Conservation (phyloP, 2,797 vertebrate species). For the Phalanger gymnotis region DNA sequence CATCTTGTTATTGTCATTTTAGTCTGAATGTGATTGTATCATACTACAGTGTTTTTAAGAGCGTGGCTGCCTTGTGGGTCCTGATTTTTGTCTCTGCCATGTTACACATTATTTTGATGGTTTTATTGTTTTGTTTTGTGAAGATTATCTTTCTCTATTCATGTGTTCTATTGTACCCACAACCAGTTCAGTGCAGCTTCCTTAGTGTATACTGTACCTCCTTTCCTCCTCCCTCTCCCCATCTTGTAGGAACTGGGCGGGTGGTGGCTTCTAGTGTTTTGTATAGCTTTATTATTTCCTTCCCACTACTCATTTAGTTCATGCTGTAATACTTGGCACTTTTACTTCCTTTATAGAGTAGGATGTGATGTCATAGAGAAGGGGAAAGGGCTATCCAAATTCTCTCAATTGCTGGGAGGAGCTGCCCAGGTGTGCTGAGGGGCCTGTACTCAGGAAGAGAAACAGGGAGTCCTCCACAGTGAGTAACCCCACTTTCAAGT, state of each 20-base stretch:
- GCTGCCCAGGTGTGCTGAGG: constrained; percentile 86
- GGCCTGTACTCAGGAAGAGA: constrained; percentile 86
- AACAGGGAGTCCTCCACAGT: constrained; percentile 86
- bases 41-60: constrained; percentile 50
- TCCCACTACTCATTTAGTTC: constrained; percentile 72
- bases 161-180: constrained; percentile 71
- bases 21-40: constrained; percentile 57
- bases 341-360: constrained; percentile 82
- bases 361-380: constrained; percentile 85
- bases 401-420: constrained; percentile 86
- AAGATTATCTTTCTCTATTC: constrained; percentile 60
- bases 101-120: constrained; percentile 70
- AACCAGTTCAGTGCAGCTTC: constrained; percentile 76
- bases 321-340: constrained; percentile 78
- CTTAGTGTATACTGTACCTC: constrained; percentile 65
- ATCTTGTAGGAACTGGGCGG: constrained; percentile 63
- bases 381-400: constrained; percentile 87
- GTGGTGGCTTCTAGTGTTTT: constrained; percentile 74
- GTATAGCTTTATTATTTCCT: constrained; percentile 75
- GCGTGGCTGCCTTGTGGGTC: constrained; percentile 71
- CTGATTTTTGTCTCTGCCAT: constrained; percentile 71
- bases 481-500: constrained; percentile 85
- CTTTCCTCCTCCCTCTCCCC: constrained; percentile 77
- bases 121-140: constrained; percentile 72
- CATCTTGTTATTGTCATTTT: constrained; percentile 14